Evolutionary conservation across 2,113 vertebrate species (phyloP), one percentile per base, ranked within the genome.

Genomic region (Symphodus melops): DNA sequence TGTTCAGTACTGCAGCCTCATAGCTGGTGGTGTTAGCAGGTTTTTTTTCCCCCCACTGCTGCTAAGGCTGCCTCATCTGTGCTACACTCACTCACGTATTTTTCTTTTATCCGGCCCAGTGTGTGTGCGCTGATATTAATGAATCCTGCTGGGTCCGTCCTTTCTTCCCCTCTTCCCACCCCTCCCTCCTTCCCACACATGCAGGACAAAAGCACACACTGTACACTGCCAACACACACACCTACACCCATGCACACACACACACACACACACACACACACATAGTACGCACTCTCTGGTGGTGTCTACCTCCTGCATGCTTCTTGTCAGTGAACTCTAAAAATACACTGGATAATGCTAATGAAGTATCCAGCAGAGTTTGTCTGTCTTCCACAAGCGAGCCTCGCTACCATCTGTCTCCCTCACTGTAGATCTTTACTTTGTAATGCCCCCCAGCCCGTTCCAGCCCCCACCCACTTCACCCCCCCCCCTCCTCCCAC

Each of bases 291-390:
- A 39, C 62, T 21, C 70, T 58, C 33, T 44, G 75, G 65, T 7
- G 64, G 72, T 67, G 77, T 80, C 79, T 83, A 76, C 76, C 79
- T 83, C 75, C 75, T 82, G 75, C 81, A 75, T 65, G 55, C 64
- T 54, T 84, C 70, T 77, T 77, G 84, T 83, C 79, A 68, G 84
- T 78, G 75, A 81, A 84, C 83, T 88, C 87, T 89, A 88, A 89
- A 89, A 91, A 89, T 91, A 83, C 72, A 52, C 81, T 81, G 87
- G 78, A 68, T 88, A 75, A 87, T 82, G 79, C 83, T 88, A 90
- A 91, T 83, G 82, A 88, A 87, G 87, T 73, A 71, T 89, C 90
- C 89, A 77, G 74, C 81, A 78, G 86, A 75, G 85, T 89, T 80
- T 84, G 86, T 87, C 86, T 79, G 75, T 82, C 63, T 82, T 88